Base-by-base conservation (phyloP, 2,797 vertebrate genomes). In the Loriculus beryllinus region DNA sequence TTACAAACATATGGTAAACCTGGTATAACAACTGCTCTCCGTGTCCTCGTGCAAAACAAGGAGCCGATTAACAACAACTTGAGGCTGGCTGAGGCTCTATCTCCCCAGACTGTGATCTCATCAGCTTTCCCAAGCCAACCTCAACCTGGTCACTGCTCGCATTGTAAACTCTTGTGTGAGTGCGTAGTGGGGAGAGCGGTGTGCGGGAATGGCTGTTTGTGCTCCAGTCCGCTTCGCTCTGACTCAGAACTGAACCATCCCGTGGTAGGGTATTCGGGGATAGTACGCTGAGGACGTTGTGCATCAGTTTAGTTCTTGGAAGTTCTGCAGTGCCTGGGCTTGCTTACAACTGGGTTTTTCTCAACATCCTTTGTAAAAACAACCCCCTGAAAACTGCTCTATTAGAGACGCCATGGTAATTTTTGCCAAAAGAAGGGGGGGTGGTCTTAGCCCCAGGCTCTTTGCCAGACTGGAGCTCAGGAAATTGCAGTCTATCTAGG, bases 401-500 rank as follows among this genome's bases (percentile, higher is more conserved):
- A 15, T 85, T 85, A 77, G 87, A 87, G 88, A 91, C 86, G n/a
- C 84, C 72, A 14, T 42, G 64, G 87, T 91, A 65, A 90, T 95
- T 96, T 95, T 90, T 95, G 77, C 85, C 85, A 72, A 91, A 92
- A 86, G 82, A 67, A 94, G 51, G 68, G 78, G 88, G 74, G 26
- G 95, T 85, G 89, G 91, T 95, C 95, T 93, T 86, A 91, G 93
- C 47, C 78, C 94, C 29, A 91, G 93, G 89, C 82, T 57, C 78
- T 78, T 81, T 88, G 92, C 95, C 94, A 95, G 82, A 77, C 70
- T 92, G 2, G 4, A 92, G 91, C 91, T 95, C 94, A 95, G 95
- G 94, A 94, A 95, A 97, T 97, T 96, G 85, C 95, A 94, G 89
- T 96, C 95, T 94, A 91, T 96, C 92, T 96, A 96, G 93, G 88